phyloP scores from a whole-genome alignment of 2,888 invertebrate genomes.

The Camponotus fellah region DNA sequence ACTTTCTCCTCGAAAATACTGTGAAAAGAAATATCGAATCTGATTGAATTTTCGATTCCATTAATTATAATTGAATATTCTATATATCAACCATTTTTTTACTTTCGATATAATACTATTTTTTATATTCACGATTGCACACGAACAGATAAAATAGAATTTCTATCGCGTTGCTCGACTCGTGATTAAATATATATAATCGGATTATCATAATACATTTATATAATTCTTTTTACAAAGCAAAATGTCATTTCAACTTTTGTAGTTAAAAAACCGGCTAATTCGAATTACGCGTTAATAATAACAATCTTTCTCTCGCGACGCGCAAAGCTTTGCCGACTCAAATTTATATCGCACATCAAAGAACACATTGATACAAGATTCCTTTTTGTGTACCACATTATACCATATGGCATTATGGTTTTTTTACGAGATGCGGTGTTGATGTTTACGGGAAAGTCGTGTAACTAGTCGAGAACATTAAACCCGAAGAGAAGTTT shows the following conservation, averaged over 20 bases:
- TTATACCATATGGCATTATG: background rate
- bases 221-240: background rate
- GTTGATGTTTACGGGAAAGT: constrained; percentile 24
- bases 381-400: constrained; percentile 14
- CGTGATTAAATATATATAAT: background rate
- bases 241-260: background rate
- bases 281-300: constrained; percentile 2
- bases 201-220: background rate
- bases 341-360: constrained; percentile 11
- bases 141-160: background rate
- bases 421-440: constrained; percentile 26
- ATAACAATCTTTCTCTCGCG: background rate
- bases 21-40: background rate
- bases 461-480: constrained; percentile 33
- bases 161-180: background rate
- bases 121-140: background rate
- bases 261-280: background rate
- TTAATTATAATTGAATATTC: background rate
- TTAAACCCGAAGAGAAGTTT: constrained; percentile 24
- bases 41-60: background rate
- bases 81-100: background rate
- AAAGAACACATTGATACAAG: constrained; percentile 15
- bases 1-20: background rate
- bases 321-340: background rate
- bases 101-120: background rate